A percentile compares a stretch with the other conserved stretches of the same genome.
phyloP scores from a whole-genome alignment of 2,797 vertebrate species.

The Diplodus puntazzo region DNA sequence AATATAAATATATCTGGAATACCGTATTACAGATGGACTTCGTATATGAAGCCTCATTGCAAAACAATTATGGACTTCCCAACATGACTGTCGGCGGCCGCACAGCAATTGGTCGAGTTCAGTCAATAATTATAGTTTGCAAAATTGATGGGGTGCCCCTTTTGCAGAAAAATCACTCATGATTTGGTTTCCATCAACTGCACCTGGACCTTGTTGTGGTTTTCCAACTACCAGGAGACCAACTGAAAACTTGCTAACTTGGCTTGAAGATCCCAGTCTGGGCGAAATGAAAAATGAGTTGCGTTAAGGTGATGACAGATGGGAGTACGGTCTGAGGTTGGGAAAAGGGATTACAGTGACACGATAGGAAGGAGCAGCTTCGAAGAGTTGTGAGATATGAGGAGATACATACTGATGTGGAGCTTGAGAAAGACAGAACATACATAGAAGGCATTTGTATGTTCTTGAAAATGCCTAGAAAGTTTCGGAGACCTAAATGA shows the following conservation, averaged over 20 bases:
- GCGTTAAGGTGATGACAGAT: conserved; percentile 27
- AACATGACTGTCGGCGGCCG: too few relatives aligned
- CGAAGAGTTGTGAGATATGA: not conserved
- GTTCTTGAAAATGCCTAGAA: not conserved
- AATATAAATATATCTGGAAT: too few relatives aligned
- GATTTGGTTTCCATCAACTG: not conserved
- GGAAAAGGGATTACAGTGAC: conserved; percentile 15
- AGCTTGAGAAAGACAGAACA: not conserved
- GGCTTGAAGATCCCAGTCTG: conserved; percentile 14
- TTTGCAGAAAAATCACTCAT: not conserved
- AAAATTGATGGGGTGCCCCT: not conserved
- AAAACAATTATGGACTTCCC: too few relatives aligned
- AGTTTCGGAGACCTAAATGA: not conserved
- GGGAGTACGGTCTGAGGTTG: conserved; percentile 4
- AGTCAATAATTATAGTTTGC: too few relatives aligned
- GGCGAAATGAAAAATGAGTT: conserved; percentile 38
- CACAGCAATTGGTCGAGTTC: too few relatives aligned
- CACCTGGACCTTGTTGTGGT: conserved; percentile 6
- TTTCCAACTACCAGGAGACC: conserved; percentile 7
- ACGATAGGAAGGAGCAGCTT: not conserved
- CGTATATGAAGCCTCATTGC: too few relatives aligned
- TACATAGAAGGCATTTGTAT: not conserved
- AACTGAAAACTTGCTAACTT: conserved; percentile 18
- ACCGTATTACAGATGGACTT: too few relatives aligned
- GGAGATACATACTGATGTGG: not conserved